Base-by-base conservation (phyloP, 2,113 vertebrate genomes). In the Esox niger region DNA sequence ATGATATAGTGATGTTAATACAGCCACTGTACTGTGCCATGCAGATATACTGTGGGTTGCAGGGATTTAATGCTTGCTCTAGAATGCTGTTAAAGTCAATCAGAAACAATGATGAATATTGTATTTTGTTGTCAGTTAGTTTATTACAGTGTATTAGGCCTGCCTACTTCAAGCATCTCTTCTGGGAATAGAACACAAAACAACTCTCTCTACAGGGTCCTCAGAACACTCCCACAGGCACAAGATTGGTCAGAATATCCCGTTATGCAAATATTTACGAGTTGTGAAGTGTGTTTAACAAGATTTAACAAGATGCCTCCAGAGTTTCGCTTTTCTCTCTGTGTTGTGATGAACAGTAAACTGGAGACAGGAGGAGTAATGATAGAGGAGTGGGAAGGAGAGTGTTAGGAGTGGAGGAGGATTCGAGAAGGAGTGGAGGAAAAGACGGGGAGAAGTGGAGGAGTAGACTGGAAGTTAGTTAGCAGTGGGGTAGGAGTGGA, bases 221-320 rank as follows among this genome's bases (percentile, higher is more conserved):
- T 0, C 38, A 0, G 56, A 62, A 62, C 60, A 25, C 1, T 79
- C 74, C 68, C 27, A 23, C 73, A 62, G 76, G 73, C 68, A 67
- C 68, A 33, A 73, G 77, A 78, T 59, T 57, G 55, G 77, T 74
- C 68, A 46, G 68, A 75, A 67, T 58, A 79, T 68, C 76, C 64
- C 72, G 57, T 64, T 81, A 63, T 77, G 77, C 75, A 75, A 82
- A 83, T 76, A 66, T 74, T 78, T 58, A 46, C 33, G 30, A 33
- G 59, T 31, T 60, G 20, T 33, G 38, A 68, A 70, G 71, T 3
- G 66, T 62, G 46, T 43, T 7, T 43, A 9, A 7, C 38, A 7
- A 9, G 6, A 30, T 71, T 70, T 74, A 76, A 73, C 73, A 55
- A 82, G 30, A 64, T 27, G 43, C 60, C 68, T 66, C 55, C 46